phyloP scores from a whole-genome alignment of 2,113 vertebrate species.

The Aspiorhynchus laticeps region DNA sequence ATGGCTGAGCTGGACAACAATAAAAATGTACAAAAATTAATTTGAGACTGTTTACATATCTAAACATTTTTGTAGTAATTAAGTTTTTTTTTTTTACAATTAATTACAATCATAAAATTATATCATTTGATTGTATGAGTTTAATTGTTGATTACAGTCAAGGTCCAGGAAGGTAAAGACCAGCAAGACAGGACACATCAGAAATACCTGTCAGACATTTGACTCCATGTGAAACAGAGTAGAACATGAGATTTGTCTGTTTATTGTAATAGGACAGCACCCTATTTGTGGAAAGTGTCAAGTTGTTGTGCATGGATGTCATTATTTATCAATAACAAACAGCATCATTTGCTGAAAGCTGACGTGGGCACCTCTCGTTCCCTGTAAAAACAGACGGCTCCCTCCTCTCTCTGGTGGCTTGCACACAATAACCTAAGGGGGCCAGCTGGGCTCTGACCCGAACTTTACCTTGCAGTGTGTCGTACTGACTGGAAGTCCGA shows the following conservation, averaged over 20 bases:
- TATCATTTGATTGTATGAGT: neutral
- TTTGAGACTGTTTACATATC: neutral
- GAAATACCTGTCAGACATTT: neutral
- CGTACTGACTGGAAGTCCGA: conserved; percentile 99
- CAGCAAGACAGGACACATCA: neutral
- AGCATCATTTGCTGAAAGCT: neutral
- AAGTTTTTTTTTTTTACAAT: neutral
- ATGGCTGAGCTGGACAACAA: neutral
- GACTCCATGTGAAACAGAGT: neutral
- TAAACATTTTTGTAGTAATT: neutral
- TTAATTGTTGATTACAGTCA: neutral
- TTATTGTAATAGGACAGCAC: neutral
- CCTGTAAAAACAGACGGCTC: conserved; percentile 21
- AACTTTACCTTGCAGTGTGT: conserved; percentile 98
- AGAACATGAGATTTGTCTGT: neutral
- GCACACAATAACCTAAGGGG: conserved; percentile 56
- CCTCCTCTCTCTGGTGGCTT: conserved; percentile 44
- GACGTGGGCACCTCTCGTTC: neutral
- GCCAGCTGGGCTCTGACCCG: conserved; percentile 46
- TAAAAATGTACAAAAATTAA: neutral
- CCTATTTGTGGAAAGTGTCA: conserved; percentile 1
- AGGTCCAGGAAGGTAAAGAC: too few relatives aligned
- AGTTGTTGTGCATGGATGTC: neutral
- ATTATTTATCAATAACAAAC: conserved; percentile 2
- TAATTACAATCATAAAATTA: neutral